phyloP scores from a whole-genome alignment of 2,797 vertebrate genomes.

The Coregonus suidteri region DNA sequence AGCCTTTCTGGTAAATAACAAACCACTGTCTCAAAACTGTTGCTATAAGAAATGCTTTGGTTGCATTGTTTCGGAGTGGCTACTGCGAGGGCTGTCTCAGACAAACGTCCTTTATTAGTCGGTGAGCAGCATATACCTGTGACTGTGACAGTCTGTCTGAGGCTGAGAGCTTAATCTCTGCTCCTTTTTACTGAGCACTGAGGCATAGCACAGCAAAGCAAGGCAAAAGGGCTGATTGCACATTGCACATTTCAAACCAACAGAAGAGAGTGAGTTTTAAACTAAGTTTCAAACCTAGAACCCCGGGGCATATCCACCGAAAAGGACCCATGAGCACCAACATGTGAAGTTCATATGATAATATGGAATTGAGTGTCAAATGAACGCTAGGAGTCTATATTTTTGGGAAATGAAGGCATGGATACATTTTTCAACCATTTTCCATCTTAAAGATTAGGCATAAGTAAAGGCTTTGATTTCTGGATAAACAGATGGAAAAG shows the following conservation, averaged over 20 bases:
- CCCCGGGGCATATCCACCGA: background rate
- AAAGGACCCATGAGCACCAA: too few species aligned
- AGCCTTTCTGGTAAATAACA: background rate
- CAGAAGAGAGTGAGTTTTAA: slow-evolving; percentile 13
- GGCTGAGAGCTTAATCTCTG: slow-evolving; percentile 70
- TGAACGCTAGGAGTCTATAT: too few species aligned
- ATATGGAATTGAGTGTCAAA: too few species aligned
- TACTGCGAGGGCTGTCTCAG: slow-evolving; percentile 36
- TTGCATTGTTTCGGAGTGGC: slow-evolving; percentile 25
- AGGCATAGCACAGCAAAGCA: slow-evolving; percentile 50
- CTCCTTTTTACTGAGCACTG: slow-evolving; percentile 58
- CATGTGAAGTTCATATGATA: too few species aligned
- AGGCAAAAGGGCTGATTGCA: slow-evolving; percentile 35
- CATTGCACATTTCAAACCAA: slow-evolving; percentile 45
- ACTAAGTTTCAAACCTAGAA: slow-evolving; percentile 20
- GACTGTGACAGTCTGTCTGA: slow-evolving; percentile 68
- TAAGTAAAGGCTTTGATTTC: too few species aligned
- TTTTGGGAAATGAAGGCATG: too few species aligned
- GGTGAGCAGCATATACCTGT: slow-evolving; percentile 64
- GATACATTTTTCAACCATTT: too few species aligned
- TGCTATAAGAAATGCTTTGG: background rate
- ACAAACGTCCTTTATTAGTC: slow-evolving; percentile 68
- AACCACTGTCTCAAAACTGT: background rate
- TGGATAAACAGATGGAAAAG: too few species aligned
- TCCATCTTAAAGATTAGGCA: too few species aligned